These are phyloP conservation scores for Lycophotia porphyrea DNA, from an alignment of 2,888 invertebrate genomes.

Conservation along the genomic window DNA sequence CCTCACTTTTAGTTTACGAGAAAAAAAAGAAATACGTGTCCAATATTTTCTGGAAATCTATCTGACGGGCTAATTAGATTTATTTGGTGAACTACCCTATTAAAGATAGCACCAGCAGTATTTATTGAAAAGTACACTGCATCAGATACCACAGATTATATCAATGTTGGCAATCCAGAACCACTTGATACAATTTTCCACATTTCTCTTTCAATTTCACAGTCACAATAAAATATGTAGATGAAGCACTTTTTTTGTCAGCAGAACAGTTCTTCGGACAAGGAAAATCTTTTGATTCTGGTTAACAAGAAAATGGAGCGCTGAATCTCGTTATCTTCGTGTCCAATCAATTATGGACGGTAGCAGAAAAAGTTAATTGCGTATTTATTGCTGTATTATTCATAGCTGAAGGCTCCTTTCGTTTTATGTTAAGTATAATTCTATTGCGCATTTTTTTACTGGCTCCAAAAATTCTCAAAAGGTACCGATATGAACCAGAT, in stretches of 20 bases:
- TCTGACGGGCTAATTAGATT: too few relatives aligned
- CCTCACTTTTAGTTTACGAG: too few relatives aligned
- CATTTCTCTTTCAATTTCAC: slow-evolving; percentile 51
- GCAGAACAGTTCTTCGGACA: slow-evolving; percentile 40
- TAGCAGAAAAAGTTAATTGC: slow-evolving; percentile 61
- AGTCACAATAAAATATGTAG: slow-evolving; percentile 64
- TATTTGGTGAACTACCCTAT: too few relatives aligned
- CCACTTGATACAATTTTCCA: slow-evolving; percentile 35
- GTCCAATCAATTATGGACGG: slow-evolving; percentile 65
- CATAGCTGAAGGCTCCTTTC: slow-evolving; percentile 29
- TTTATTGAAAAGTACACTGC: slow-evolving; percentile 8
- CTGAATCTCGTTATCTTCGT: slow-evolving; percentile 63
- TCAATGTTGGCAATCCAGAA: slow-evolving; percentile 24
- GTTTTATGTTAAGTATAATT: slow-evolving; percentile 25
- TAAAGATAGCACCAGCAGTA: neutral
- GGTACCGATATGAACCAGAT: neutral
- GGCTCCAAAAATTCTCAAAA: neutral
- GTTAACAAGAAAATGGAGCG: slow-evolving; percentile 59
- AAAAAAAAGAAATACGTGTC: too few relatives aligned
- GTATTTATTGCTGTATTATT: slow-evolving; percentile 63
- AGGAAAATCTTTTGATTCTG: slow-evolving; percentile 62
- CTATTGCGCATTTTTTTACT: slow-evolving; percentile 10
- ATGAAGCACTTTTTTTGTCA: slow-evolving; percentile 55
- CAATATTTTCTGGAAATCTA: too few relatives aligned
- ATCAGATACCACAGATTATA: slow-evolving; percentile 2